phyloP scores from a whole-genome alignment of 2,888 invertebrate genomes.

The Mallateleia sp. region DNA sequence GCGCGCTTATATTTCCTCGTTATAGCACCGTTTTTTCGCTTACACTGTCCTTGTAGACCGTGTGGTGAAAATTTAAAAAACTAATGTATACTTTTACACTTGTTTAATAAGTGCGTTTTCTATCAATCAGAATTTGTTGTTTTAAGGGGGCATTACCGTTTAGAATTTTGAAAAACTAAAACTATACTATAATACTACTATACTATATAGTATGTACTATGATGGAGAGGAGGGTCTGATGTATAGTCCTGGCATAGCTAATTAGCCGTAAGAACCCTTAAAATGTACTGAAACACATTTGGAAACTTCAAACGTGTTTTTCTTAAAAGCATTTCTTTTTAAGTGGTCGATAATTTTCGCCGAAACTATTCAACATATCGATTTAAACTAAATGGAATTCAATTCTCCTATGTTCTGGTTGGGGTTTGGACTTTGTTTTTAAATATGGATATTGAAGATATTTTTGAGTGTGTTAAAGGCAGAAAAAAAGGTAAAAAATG shows the following conservation, averaged over 20 bases:
- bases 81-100: too few relatives aligned
- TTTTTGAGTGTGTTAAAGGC: neutral
- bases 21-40: too few relatives aligned
- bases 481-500: neutral
- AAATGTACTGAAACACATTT: constrained; percentile 21
- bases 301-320: constrained; percentile 23
- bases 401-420: neutral
- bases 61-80: too few relatives aligned
- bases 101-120: too few relatives aligned
- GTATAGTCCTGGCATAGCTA: neutral
- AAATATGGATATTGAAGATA: constrained; percentile 10
- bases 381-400: neutral
- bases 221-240: constrained; percentile 6
- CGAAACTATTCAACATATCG: constrained; percentile 30
- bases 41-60: too few relatives aligned
- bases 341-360: constrained; percentile 26
- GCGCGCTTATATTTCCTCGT: too few relatives aligned
- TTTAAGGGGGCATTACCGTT: too few relatives aligned
- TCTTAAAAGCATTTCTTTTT: constrained; percentile 30
- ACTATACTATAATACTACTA: too few relatives aligned
- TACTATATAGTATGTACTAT: too few relatives aligned
- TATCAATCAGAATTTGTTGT: too few relatives aligned
- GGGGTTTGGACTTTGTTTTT: constrained; percentile 8
- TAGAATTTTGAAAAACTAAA: too few relatives aligned
- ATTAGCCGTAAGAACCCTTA: constrained; percentile 21